Evolutionary conservation across 2,113 vertebrate species (phyloP), one percentile per base, ranked within the genome.

Genomic region (Athene cunicularia): DNA sequence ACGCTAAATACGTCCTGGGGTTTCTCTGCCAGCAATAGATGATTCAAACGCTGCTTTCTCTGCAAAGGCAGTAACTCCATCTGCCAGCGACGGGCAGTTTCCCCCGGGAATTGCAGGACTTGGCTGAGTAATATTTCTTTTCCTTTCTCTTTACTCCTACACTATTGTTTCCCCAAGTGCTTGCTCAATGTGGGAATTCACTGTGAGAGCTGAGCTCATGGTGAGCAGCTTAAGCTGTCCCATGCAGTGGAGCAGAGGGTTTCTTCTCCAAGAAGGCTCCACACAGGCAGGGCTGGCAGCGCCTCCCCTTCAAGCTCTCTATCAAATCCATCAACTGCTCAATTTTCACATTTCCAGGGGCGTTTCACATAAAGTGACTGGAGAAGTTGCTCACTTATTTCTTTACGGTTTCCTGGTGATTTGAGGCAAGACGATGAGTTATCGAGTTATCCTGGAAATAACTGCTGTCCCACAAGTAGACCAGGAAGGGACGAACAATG

Each of bases 401-500:
- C 71, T 90, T 62, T 26, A 30, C 2, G 1, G 67, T 55, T 96
- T 96, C 95, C 93, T 74, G 47, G 95, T 87, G 80, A 85, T 81
- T 92, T 72, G 88, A 89, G 91, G 91, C 64, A 2, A 96, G 91
- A 75, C 24, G 91, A 87, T 95, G 93, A 95, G 91, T 97, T 97
- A 58, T 5, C 5, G 7, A 70, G 81, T 55, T 90, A 35, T 92
- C 85, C 93, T 97, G 97, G 93, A 94, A 96, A 93, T 91, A 93
- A 72, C 91, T 93, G 63, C 81, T 91, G 93, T 91, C 95, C 91
- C 93, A 32, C 1, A 50, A 93, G 63, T 24, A 91, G 62, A 73
- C 93, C 95, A 96, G 95, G 96, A 97, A 96, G 84, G 84, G 95
- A 66, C 37, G 4, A 96, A 97, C 95, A 96, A 95, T 97, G 91